A percentile compares a stretch with the other conserved stretches of the same genome.
These are phyloP conservation scores for Andinoacara biseriatus DNA, from an alignment of 2,113 vertebrate species.

Conservation along the genomic window DNA sequence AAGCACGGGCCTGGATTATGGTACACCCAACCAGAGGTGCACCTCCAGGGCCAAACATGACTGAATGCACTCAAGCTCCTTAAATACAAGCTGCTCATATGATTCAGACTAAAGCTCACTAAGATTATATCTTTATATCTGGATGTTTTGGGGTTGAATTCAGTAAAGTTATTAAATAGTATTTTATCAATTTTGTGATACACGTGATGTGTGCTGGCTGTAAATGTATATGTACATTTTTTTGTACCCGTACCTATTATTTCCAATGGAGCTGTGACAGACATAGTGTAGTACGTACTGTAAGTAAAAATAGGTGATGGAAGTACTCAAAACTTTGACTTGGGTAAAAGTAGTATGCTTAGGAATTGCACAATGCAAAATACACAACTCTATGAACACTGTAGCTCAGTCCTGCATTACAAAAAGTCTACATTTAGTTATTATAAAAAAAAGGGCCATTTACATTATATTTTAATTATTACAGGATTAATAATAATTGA, in stretches of 20 bases:
- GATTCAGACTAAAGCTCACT: neutral
- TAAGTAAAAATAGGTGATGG: no score
- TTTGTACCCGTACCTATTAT: neutral
- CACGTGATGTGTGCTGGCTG: neutral
- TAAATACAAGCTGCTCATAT: neutral
- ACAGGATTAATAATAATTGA: neutral
- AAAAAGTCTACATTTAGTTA: no score
- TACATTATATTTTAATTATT: neutral
- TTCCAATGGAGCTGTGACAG: neutral
- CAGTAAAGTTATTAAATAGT: neutral
- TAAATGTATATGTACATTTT: neutral
- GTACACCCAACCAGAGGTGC: neutral
- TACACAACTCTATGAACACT: no score
- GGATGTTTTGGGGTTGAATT: neutral
- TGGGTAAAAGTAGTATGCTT: no score
- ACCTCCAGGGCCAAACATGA: neutral
- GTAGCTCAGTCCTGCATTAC: no score
- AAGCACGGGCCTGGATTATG: slow-evolving; percentile 36
- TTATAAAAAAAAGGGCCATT: neutral
- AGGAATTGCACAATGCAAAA: no score
- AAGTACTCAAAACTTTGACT: neutral
- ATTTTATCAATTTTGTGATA: neutral
- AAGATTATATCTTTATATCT: no score
- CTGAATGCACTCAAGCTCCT: neutral
- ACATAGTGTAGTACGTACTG: neutral